Conservation (phyloP, 2,797 vertebrate species). For the Halcyon chelicuti region DNA sequence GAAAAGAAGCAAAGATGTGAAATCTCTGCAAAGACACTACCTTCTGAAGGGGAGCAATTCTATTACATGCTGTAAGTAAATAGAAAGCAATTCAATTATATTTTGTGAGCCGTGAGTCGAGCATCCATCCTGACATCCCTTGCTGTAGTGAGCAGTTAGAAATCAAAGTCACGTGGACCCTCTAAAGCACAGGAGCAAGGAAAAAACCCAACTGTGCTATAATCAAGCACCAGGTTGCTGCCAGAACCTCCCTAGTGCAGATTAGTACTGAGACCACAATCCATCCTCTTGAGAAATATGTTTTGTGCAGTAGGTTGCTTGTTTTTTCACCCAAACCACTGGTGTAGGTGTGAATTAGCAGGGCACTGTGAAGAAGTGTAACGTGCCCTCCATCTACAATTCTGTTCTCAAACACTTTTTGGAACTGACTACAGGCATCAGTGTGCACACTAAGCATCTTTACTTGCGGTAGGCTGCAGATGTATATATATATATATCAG, state of each 20-base stretch:
- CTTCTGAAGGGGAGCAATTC: background rate
- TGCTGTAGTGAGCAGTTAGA: background rate
- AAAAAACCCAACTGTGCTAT: background rate
- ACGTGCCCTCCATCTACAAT: fast-evolving
- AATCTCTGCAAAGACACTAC: background rate
- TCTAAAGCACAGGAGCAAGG: background rate
- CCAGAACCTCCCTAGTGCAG: background rate
- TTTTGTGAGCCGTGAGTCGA: background rate
- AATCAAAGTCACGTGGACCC: background rate
- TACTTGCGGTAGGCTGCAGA: background rate
- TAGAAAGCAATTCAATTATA: background rate
- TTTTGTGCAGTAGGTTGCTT: background rate
- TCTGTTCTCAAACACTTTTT: background rate
- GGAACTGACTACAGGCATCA: background rate
- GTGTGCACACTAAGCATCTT: background rate
- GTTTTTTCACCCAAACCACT: background rate
- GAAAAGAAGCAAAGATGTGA: background rate
- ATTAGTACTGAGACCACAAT: background rate
- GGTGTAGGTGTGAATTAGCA: background rate
- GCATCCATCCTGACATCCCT: background rate
- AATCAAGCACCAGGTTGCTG: background rate
- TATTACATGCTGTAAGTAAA: background rate
- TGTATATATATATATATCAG: background rate
- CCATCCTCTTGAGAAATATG: background rate
- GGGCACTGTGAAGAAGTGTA: background rate